Evolutionary conservation across 1,140 invertebrate genomes (phyloP).

Genomic region (Venustaconcha ellipsiformis): DNA sequence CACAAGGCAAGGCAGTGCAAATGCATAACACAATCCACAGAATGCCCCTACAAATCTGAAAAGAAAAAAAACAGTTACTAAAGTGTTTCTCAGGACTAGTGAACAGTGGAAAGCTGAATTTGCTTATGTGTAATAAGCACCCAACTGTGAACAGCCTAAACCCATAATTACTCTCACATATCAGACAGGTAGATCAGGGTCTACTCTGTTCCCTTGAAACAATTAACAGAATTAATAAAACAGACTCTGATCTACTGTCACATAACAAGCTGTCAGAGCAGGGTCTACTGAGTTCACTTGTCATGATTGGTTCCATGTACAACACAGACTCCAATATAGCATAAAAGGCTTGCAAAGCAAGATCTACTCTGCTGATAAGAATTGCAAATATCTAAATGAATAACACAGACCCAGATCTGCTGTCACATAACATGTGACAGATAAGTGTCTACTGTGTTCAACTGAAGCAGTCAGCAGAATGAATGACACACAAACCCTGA

Average conservation of each 20-base stretch:
- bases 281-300: too few species aligned
- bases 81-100: not conserved
- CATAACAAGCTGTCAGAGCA: too few species aligned
- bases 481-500: too few species aligned
- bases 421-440: too few species aligned
- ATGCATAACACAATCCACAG: conserved; percentile 89
- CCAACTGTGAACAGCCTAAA: not conserved
- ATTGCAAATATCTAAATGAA: not conserved
- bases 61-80: conserved; percentile 37
- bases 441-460: too few species aligned
- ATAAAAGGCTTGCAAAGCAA: too few species aligned
- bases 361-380: not conserved
- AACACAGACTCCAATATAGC: too few species aligned
- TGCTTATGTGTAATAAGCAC: not conserved
- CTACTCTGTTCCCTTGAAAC: not conserved
- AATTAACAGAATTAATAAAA: too few species aligned
- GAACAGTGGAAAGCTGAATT: not conserved
- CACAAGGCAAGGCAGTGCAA: conserved; percentile 83
- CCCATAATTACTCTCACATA: not conserved
- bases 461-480: too few species aligned
- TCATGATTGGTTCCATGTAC: too few species aligned
- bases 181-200: not conserved
- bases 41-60: conserved; percentile 87
- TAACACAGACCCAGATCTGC: too few species aligned
- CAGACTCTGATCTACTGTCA: too few species aligned